A percentile compares a stretch with the other conserved stretches of the same genome.
Evolutionary conservation across 1,140 invertebrate genomes (phyloP).

Genomic region (Eulimnadia texana): DNA sequence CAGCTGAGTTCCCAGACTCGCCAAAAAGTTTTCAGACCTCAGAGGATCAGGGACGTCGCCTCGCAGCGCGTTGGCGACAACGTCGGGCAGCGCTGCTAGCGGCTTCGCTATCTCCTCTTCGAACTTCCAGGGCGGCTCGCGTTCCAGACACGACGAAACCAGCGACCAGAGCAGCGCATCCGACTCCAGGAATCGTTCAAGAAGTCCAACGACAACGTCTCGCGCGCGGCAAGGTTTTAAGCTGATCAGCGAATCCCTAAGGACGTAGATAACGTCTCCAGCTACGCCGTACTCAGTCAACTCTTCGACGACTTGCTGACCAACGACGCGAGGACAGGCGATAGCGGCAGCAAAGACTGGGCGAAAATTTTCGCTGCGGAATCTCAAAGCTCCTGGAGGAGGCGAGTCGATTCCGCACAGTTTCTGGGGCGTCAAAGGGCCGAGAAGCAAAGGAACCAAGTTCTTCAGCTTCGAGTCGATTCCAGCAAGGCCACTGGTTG

Average conservation of each 20-base stretch:
- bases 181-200: slow-evolving; percentile 8
- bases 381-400: slow-evolving; percentile 12
- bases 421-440: slow-evolving; percentile 20
- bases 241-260: slow-evolving; percentile 9
- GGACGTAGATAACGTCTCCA: slow-evolving; percentile 17
- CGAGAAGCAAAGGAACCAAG: slow-evolving; percentile 12
- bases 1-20: slow-evolving; percentile 17
- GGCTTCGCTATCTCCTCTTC: slow-evolving; percentile 21
- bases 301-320: slow-evolving; percentile 9
- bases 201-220: slow-evolving; percentile 9
- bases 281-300: slow-evolving; percentile 16
- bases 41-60: slow-evolving; percentile 16
- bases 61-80: slow-evolving; percentile 23
- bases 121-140: background rate
- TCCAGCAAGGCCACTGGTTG: background rate
- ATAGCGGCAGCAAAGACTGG: slow-evolving; percentile 12
- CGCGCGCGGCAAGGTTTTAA: slow-evolving; percentile 5
- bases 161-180: slow-evolving; percentile 15
- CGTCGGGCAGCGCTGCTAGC: slow-evolving; percentile 23
- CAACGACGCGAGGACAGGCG: background rate
- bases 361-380: slow-evolving; percentile 15
- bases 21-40: slow-evolving; percentile 13
- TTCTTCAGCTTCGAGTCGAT: background rate
- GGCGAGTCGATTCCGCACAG: slow-evolving; percentile 15
- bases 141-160: background rate